Percentiles rank a stretch among this genome's conserved stretches.
Evolutionary conservation across 2,113 vertebrate species (phyloP).

Genomic region (Heterochromis multidens): DNA sequence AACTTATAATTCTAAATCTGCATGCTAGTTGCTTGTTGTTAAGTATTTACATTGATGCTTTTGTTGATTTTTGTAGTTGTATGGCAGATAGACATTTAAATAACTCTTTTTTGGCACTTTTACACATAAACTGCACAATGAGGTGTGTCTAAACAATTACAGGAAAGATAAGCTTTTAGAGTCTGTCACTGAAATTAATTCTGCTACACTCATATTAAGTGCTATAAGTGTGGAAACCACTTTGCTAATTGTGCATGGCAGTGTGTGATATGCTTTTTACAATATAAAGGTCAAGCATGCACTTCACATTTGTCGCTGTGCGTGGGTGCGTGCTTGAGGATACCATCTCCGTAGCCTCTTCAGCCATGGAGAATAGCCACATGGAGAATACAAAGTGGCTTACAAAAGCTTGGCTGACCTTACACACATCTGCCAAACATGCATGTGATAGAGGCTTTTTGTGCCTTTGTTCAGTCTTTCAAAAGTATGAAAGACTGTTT

Average conservation of each 20-base stretch:
- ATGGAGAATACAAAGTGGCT: conserved; percentile 4
- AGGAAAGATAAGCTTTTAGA: conserved; percentile 1
- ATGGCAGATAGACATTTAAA: background rate
- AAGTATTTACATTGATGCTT: background rate
- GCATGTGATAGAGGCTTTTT: background rate
- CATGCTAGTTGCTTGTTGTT: background rate
- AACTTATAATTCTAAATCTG: background rate
- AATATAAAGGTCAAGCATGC: conserved; percentile 31
- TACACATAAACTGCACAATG: background rate
- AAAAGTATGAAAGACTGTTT: background rate
- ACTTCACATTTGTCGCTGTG: background rate
- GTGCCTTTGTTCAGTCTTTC: background rate
- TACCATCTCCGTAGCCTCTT: conserved; percentile 26
- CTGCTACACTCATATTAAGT: conserved; percentile 18
- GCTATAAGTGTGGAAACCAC: conserved; percentile 1
- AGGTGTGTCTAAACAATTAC: conserved; percentile 14
- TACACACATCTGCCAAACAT: background rate
- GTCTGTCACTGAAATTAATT: conserved; percentile 35
- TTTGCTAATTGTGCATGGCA: conserved; percentile 33
- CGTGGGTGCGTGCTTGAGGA: conserved; percentile 2
- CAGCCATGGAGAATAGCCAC: conserved; percentile 27
- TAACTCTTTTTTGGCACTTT: background rate
- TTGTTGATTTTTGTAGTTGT: background rate
- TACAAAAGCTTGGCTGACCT: conserved; percentile 6
- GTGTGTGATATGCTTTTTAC: conserved; percentile 22